phyloP scores from a whole-genome alignment of 2,113 vertebrate genomes.

The Pagrus major region DNA sequence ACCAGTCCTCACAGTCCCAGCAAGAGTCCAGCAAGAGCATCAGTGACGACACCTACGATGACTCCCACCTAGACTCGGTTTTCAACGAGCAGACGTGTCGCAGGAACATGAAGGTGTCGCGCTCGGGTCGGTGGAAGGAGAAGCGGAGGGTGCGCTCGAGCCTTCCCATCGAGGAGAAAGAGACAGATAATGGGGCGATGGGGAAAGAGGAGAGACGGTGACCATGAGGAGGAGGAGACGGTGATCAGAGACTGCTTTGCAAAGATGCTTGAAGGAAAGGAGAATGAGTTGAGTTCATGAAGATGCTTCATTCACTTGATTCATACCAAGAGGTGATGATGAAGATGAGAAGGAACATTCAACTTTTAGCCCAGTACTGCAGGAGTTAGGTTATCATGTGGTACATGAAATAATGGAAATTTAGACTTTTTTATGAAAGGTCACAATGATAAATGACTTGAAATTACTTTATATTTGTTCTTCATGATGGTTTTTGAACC shows the following conservation, averaged over 20 bases:
- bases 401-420: neutral
- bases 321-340: constrained; percentile 24
- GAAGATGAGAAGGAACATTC: constrained; percentile 29
- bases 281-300: constrained; percentile 25
- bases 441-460: neutral
- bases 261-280: constrained; percentile 34
- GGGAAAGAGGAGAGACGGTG: constrained; percentile 62
- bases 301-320: constrained; percentile 26
- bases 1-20: constrained; percentile 5
- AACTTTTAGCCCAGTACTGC: constrained; percentile 14
- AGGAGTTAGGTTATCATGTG: constrained; percentile 7
- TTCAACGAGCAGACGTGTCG: constrained; percentile 87
- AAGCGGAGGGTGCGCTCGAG: constrained; percentile 87
- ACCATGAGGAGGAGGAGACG: constrained; percentile 15
- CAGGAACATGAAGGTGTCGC: constrained; percentile 91
- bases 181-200: constrained; percentile 72
- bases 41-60: constrained; percentile 76
- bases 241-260: constrained; percentile 44
- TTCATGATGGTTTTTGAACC: constrained; percentile 30
- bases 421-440: constrained; percentile 19
- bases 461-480: constrained; percentile 8
- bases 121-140: constrained; percentile 94
- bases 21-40: constrained; percentile 70
- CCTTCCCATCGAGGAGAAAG: constrained; percentile 86
- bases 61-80: constrained; percentile 76